phyloP scores from a whole-genome alignment of 30 jellyfish, hydroid and myxozoan species.

The Mastigias papua region DNA sequence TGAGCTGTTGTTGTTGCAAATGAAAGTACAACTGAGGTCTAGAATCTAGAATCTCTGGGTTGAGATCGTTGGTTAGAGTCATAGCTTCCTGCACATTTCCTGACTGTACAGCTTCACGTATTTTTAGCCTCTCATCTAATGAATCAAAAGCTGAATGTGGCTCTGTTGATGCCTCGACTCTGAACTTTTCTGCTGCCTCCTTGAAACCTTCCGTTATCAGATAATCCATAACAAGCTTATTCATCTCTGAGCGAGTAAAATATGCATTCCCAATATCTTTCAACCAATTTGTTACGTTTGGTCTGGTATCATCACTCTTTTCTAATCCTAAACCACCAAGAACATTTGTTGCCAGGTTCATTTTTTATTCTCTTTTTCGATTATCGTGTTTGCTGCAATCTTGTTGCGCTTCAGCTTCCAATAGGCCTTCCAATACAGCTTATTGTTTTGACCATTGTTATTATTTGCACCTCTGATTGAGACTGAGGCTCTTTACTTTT shows the following conservation, averaged over 20 bases:
- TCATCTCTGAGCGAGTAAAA: slow-evolving; percentile 89
- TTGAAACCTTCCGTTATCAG: slow-evolving; percentile 94
- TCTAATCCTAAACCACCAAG: slow-evolving; percentile 77
- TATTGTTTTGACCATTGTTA: too few relatives aligned
- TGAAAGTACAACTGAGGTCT: slow-evolving; percentile 87
- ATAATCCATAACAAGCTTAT: slow-evolving; percentile 91
- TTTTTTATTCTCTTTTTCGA: background rate
- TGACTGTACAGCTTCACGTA: slow-evolving; percentile 91
- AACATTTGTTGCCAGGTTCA: slow-evolving; percentile 57
- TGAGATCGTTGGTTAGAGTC: slow-evolving; percentile 75
- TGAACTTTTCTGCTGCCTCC: slow-evolving; percentile 98
- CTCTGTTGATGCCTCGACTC: slow-evolving; percentile 89
- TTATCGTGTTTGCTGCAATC: too few relatives aligned
- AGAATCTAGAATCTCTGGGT: slow-evolving; percentile 93
- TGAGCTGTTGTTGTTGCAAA: slow-evolving; percentile 94
- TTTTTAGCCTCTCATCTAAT: slow-evolving; percentile 83
- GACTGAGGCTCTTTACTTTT: too few relatives aligned
- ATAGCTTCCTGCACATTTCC: slow-evolving; percentile 93
- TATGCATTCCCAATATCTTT: slow-evolving; percentile 62
- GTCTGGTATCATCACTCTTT: slow-evolving; percentile 62
- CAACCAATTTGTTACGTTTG: slow-evolving; percentile 77
- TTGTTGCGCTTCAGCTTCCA: too few relatives aligned
- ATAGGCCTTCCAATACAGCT: too few relatives aligned
- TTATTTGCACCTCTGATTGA: too few relatives aligned
- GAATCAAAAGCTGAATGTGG: slow-evolving; percentile 86